Base-by-base conservation (phyloP, 2,113 vertebrate species). In the Tursiops truncatus region DNA sequence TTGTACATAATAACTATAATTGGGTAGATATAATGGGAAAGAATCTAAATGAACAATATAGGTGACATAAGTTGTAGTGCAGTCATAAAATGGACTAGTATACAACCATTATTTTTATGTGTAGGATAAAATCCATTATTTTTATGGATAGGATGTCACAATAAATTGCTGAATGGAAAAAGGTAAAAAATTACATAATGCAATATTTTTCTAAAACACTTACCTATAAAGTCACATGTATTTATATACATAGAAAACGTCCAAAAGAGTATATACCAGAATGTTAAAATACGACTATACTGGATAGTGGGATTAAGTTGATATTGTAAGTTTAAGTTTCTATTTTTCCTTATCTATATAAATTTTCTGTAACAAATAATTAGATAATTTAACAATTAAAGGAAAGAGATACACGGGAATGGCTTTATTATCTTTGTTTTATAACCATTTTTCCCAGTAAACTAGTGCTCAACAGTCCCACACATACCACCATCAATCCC, bases 361-460 rank as follows among this genome's bases (percentile, higher is more conserved):
- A 76, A 87, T 21, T 84, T 93, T 90, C 76, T 81, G 7, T 50
- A 95, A 92, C 10, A 84, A 95, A 62, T 60, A 87, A 56, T 92
- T 91, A 95, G 38, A 38, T 60, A 97, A 81, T 28, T 74, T 41
- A 79, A 80, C 31, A 95, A 85, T 63, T 50, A 89, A 77, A 86
- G 47, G 85, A 70, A 74, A 85, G 28, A 28, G 17, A 80, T 15
- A 63, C 13, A 79, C 13, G 63, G 4, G 21, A 3, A 63, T 86
- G 20, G n/a, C 28, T 95, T 83, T 73, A 50, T 10, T 63, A 17
- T 58, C 21, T n/a, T 56, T 92, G 76, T 56, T 92, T 83, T 60
- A 86, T 56, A 81, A 81, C 21, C 85, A 93, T 94, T 89, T 76
- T 85, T 25, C 63, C 71, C 67, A 68, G 26, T 53, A 95, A 50